These are phyloP conservation scores for Matsumurasca onukii DNA, from an alignment of 1,140 invertebrate species.

Conservation along the genomic window DNA sequence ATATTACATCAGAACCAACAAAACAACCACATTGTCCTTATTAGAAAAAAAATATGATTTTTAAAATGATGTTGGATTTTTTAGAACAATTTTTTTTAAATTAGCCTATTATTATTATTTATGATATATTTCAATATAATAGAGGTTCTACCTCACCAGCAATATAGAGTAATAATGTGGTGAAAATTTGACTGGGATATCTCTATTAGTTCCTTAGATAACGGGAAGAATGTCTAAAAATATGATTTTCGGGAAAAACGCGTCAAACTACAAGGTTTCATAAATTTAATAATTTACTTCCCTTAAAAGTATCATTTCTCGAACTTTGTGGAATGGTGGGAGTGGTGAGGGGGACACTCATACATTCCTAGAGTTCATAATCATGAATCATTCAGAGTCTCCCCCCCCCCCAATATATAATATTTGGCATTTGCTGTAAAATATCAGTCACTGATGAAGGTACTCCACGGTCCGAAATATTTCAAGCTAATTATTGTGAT, in stretches of 20 bases:
- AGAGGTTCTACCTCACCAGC: background rate
- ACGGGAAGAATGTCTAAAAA: background rate
- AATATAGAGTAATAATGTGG: background rate
- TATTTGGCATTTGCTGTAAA: too few relatives aligned
- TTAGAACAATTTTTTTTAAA: background rate
- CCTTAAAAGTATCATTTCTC: too few relatives aligned
- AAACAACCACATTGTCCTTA: background rate
- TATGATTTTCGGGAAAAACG: background rate
- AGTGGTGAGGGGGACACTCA: too few relatives aligned
- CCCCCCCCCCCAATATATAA: too few relatives aligned
- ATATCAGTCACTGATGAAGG: too few relatives aligned
- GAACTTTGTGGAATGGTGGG: too few relatives aligned
- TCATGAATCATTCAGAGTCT: too few relatives aligned
- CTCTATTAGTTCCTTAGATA: slow-evolving; percentile 5
- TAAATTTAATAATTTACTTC: too few relatives aligned
- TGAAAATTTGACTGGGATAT: background rate
- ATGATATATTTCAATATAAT: background rate
- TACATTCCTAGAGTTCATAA: too few relatives aligned
- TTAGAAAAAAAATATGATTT: background rate
- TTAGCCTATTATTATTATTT: background rate
- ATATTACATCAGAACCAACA: background rate
- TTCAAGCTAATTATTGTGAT: too few relatives aligned
- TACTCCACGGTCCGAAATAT: too few relatives aligned
- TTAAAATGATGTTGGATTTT: too few relatives aligned
- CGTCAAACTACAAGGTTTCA: background rate